Evolutionary conservation across 2,888 invertebrate species (phyloP).

Genomic region (Myopa testacea): DNA sequence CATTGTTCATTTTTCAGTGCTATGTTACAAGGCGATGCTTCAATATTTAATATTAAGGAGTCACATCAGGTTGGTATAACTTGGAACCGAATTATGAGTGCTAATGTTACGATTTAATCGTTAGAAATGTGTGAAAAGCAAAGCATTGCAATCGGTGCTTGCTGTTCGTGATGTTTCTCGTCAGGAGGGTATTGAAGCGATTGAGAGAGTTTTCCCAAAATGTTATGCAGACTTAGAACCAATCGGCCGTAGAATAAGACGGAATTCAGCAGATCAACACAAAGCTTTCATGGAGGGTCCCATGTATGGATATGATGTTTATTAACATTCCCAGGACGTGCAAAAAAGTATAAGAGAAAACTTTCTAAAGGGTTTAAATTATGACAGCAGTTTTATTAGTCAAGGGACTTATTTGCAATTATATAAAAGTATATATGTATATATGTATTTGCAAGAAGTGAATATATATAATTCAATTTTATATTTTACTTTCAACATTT

Average conservation of each 20-base stretch:
- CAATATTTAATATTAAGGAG: constrained; percentile 77
- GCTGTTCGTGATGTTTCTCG: constrained; percentile 81
- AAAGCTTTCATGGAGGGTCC: constrained; percentile 82
- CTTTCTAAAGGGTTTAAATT: no score
- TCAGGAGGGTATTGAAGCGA: constrained; percentile 79
- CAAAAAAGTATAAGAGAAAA: neutral
- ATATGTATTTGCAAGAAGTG: no score
- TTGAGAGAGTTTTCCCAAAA: constrained; percentile 88
- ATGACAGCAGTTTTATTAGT: no score
- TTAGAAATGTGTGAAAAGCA: constrained; percentile 88
- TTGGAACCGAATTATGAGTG: neutral
- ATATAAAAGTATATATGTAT: no score
- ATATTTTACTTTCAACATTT: no score
- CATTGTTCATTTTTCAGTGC: constrained; percentile 92
- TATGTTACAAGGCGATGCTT: constrained; percentile 77
- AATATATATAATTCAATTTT: no score
- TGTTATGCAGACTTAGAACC: constrained; percentile 96
- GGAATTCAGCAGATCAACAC: constrained; percentile 81
- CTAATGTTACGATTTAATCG: constrained; percentile 47
- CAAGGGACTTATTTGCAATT: no score
- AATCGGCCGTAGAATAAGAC: constrained; percentile 81
- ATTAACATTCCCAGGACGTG: constrained; percentile 47
- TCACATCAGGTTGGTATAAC: constrained; percentile 78
- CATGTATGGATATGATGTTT: constrained; percentile 81
- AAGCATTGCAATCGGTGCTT: constrained; percentile 86